Evolutionary conservation across 2,888 invertebrate species (phyloP), one percentile per base, ranked within the genome.

Genomic region (Tiphia femorata): DNA sequence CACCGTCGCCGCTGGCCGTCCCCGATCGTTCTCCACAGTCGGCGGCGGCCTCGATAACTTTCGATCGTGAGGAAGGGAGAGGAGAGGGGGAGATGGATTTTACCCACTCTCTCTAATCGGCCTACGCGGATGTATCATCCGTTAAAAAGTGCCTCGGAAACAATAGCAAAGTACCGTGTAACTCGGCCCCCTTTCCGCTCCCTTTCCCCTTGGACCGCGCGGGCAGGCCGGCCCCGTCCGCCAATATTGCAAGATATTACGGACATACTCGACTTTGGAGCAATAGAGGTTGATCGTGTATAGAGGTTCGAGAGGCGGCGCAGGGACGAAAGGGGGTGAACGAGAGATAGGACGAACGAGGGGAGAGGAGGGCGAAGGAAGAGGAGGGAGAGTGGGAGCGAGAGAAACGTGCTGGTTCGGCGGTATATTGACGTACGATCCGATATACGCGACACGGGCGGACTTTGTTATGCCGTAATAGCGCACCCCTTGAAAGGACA

Each of bases 391-490:
- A 43, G 35, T 12, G 20, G 38, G 38, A 4, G 5, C 33, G 4
- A 4, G 17, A 3, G 55, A 57, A 61, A 61, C 49, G 47, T 54
- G 64, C 64, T 55, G 64, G 61, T 65, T 66, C 64, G 63, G 69
- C 64, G 70, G 69, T 75, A 65, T 76, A 76, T 77, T 77, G 77
- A 77, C 78, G 73, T 75, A 72, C 72, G 73, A 76, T 76, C 73
- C 75, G 71, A 73, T 75, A 76, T 75, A 76, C 67, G 72, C 69
- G 75, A 74, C 75, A 74, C 72, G 73, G 60, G 67, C 72, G 73
- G 76, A 79, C 77, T 79, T 78, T 79, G 75, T 78, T 77, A 75
- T 75, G 74, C 71, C 74, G 72, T 77, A 77, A 79, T 78, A 78
- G 76, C 68, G 68, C 73, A 64, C 64, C 70, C 64, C 63, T 53